Percentiles rank a stretch among this genome's conserved stretches.
phyloP scores from a whole-genome alignment of 2,888 invertebrate genomes.

The Melanostoma scalare region DNA sequence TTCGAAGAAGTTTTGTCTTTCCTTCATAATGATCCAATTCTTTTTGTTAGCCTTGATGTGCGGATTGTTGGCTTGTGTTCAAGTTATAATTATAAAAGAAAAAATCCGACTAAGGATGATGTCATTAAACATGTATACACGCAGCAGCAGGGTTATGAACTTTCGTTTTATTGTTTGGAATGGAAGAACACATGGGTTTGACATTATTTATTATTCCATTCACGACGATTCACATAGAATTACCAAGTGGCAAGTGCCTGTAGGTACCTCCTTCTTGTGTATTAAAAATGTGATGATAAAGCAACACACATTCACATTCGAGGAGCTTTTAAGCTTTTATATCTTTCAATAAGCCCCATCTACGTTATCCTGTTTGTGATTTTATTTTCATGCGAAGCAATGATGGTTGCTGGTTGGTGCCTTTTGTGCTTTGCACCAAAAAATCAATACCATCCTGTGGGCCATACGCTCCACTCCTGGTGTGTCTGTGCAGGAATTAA shows the following conservation, averaged over 20 bases:
- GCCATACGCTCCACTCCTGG: conserved; percentile 5
- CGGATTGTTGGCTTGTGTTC: conserved; percentile 57
- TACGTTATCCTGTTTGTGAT: conserved; percentile 49
- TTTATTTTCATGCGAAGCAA: conserved; percentile 13
- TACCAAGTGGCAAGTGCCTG: too few species aligned
- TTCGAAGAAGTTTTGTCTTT: conserved; percentile 3
- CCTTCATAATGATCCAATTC: conserved; percentile 39
- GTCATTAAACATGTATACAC: conserved; percentile 58
- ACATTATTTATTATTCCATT: conserved; percentile 68
- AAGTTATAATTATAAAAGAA: conserved; percentile 52
- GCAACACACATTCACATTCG: conserved; percentile 3
- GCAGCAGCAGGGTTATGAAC: conserved; percentile 61
- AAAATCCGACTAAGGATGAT: conserved; percentile 53
- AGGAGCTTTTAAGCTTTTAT: conserved; percentile 58
- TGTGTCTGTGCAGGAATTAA: conserved; percentile 49
- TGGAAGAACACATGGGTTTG: conserved; percentile 47
- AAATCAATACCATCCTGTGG: conserved; percentile 64
- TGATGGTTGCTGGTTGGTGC: background rate
- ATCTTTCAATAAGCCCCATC: conserved; percentile 30
- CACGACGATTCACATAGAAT: conserved; percentile 20
- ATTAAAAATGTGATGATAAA: background rate
- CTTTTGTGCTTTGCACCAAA: conserved; percentile 42
- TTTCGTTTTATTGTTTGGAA: conserved; percentile 60
- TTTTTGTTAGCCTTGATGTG: conserved; percentile 35
- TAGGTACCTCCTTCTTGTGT: too few species aligned